Percentiles rank a stretch among this genome's conserved stretches.
Conservation (phyloP, 2,113 vertebrate genomes). For the Callorhinus ursinus region DNA sequence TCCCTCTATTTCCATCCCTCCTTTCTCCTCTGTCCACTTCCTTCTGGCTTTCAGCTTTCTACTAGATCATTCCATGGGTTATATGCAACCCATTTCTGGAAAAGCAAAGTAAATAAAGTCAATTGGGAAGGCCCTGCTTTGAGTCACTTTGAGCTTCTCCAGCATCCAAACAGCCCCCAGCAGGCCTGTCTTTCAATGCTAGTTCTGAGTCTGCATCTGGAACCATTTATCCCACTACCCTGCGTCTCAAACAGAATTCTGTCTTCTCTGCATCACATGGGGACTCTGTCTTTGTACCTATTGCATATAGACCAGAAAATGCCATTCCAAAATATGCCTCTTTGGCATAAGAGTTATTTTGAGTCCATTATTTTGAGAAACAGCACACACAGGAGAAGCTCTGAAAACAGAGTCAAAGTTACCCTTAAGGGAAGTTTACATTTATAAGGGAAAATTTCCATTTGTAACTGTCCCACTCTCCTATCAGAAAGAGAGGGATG, state of each 20-base stretch:
- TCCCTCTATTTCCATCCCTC: not conserved
- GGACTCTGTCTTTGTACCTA: not conserved
- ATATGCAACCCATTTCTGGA: not conserved
- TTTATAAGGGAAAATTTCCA: not conserved
- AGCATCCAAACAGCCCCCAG: not conserved
- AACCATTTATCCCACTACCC: not conserved
- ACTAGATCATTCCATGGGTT: not conserved
- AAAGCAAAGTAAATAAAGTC: not conserved
- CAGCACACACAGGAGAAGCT: not conserved
- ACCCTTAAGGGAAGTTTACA: not conserved
- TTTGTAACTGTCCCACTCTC: not conserved
- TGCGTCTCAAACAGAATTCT: not conserved
- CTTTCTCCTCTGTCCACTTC: not conserved
- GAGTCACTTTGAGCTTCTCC: not conserved
- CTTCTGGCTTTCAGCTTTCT: not conserved
- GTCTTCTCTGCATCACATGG: not conserved
- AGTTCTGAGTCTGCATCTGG: not conserved
- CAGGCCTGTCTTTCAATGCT: not conserved
- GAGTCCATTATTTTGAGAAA: constrained; percentile 10
- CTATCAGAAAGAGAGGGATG: not conserved
- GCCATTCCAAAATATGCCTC: not conserved
- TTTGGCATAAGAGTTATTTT: not conserved
- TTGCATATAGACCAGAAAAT: not conserved
- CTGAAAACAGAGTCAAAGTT: not conserved
- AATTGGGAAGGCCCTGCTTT: not conserved